Conservation (phyloP, 2,888 invertebrate genomes). For the Pantelozetes paolii region DNA sequence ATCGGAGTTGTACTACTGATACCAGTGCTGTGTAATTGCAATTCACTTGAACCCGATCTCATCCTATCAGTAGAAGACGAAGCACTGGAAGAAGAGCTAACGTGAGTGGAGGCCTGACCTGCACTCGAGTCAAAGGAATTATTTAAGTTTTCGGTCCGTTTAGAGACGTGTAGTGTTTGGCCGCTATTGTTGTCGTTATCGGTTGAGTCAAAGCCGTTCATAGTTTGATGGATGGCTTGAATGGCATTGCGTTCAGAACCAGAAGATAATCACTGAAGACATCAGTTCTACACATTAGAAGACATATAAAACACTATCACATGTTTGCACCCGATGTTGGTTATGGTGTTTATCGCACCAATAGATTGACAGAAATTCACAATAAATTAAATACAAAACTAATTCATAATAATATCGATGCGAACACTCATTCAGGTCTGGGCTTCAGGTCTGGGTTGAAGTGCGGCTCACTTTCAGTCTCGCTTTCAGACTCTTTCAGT, state of each 20-base stretch:
- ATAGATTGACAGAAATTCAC: not conserved
- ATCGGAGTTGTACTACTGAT: conserved; percentile 39
- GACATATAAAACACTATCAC: not conserved
- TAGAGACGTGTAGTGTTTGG: conserved; percentile 12
- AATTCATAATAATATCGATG: not conserved
- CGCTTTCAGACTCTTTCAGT: conserved; percentile 2
- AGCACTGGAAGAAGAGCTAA: conserved; percentile 22
- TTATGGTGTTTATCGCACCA: not conserved
- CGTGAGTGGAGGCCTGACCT: conserved; percentile 15
- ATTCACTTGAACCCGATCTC: conserved; percentile 37
- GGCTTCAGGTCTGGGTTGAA: not conserved
- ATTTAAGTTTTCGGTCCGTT: conserved; percentile 3
- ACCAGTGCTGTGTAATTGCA: conserved; percentile 12
- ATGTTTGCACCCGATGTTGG: not conserved
- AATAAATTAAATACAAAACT: not conserved
- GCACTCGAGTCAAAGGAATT: conserved; percentile 31
- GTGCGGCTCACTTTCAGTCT: conserved; percentile 8
- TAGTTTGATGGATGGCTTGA: conserved; percentile 1
- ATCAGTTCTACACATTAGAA: not conserved
- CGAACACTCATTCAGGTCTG: not conserved
- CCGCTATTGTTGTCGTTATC: conserved; percentile 27
- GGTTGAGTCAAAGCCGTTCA: conserved; percentile 39
- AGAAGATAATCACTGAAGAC: not conserved
- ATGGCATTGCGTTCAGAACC: not conserved
- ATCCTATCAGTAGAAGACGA: conserved; percentile 37